Base-by-base conservation (phyloP, 1,140 invertebrate genomes). In the Drosophila baimaii region DNA sequence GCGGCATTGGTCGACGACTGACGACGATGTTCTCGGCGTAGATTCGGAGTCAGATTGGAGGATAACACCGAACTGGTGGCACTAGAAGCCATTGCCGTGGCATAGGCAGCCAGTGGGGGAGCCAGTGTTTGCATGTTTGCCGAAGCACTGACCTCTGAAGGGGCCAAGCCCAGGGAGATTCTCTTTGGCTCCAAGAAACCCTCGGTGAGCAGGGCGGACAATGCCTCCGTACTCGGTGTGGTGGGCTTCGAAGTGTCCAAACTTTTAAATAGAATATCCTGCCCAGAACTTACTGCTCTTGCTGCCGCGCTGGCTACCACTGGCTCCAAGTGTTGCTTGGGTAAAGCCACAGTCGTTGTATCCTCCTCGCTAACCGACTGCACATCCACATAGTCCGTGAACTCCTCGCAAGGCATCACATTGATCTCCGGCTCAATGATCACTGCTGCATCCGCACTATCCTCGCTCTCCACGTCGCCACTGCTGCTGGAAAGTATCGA, bases 191-290 rank as follows among this genome's bases (percentile, higher is more conserved):
- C 97, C 44, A 98, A 93, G 86, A 97, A 98, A 5, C 95, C 96
- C 59, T 98, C 97, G 4, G 97, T 94, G 4, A 96, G 96, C 13
- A 95, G 94, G 1, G 97, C 97, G 1, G 83, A 88, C 93, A 96
- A 95, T 2, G 96, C 94, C 0, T 97, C 97, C 2, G 97, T 97
- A 77, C 96, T 97, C 0, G 97, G 97, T 0, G 97, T 97, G 0
- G 96, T 96, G 1, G 95, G 93, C 76, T 95, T 90, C 8, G 55
- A 72, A 12, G 12, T 13, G 31, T 54, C 35, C 13, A 70, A 49
- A 6, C 13, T 13, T 47, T 71, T 76, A 5, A 71, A 37, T 10
- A 5, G 15, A 27, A 4, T 15, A 7, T 41, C 44, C 27, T 25
- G 35, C 0, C 13, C 39, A 27, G 35, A 54, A 74, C 64, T 78